phyloP scores from a whole-genome alignment of 1,140 invertebrate species.

The Aphaenogaster rudis region DNA sequence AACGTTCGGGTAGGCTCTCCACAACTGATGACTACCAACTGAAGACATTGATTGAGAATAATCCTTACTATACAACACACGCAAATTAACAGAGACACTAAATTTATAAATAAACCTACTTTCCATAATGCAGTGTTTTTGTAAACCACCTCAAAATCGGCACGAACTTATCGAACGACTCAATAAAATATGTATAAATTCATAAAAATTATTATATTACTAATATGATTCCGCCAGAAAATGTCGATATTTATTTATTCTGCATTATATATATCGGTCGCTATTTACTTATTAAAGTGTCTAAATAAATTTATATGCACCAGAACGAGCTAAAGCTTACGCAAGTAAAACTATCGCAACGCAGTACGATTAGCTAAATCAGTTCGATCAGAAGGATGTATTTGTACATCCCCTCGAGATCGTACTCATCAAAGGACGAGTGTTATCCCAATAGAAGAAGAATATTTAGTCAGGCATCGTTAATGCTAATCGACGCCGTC shows the following conservation, averaged over 20 bases:
- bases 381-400: background rate
- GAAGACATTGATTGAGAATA: too few relatives aligned
- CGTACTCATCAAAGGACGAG: background rate
- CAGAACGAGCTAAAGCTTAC: background rate
- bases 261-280: background rate
- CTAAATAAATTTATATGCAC: background rate
- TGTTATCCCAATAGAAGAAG: background rate
- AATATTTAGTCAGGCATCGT: conserved; percentile 9
- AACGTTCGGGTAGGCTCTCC: too few relatives aligned
- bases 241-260: background rate
- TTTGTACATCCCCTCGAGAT: too few relatives aligned
- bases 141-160: too few relatives aligned
- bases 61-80: too few relatives aligned
- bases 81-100: too few relatives aligned
- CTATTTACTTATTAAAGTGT: background rate
- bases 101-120: too few relatives aligned
- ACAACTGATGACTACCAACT: too few relatives aligned
- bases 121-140: too few relatives aligned
- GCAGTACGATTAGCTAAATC: background rate
- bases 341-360: background rate
- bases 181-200: background rate
- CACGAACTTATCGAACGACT: too few relatives aligned
- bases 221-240: background rate
- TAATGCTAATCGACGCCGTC: conserved; percentile 20
- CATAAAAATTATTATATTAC: background rate